Percentiles rank a stretch among this genome's conserved stretches.
Evolutionary conservation across 2,797 vertebrate species (phyloP).

Genomic region (Cuculus canorus): DNA sequence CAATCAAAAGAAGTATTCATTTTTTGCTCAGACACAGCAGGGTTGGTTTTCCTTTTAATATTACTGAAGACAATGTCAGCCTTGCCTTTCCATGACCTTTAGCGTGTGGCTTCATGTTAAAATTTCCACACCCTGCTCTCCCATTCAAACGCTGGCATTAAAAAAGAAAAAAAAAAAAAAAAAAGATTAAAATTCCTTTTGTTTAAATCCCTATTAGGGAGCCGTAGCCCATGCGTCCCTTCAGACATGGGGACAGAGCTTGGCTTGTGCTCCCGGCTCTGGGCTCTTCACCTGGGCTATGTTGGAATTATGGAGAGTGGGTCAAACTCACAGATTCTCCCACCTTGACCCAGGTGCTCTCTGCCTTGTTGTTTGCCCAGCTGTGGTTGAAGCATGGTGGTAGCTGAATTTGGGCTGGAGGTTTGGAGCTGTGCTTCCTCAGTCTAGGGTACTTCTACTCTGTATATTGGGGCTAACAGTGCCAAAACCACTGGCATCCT

Average conservation of each 20-base stretch:
- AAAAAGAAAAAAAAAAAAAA: neutral
- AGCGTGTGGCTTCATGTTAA: neutral
- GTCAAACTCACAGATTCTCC: neutral
- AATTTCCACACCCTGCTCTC: neutral
- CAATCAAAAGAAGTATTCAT: constrained; percentile 33
- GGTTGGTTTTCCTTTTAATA: constrained; percentile 15
- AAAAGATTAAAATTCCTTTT: constrained; percentile 53
- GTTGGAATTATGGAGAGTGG: accelerated
- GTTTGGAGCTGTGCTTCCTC: neutral
- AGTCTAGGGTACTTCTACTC: neutral
- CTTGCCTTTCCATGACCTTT: constrained; percentile 44
- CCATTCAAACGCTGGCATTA: neutral
- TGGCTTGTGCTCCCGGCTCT: neutral
- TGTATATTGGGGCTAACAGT: neutral
- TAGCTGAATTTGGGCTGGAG: neutral
- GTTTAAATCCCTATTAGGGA: constrained; percentile 18
- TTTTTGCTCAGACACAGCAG: constrained; percentile 5
- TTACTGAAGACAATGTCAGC: constrained; percentile 20
- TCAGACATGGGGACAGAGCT: neutral
- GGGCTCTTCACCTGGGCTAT: neutral
- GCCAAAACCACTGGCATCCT: neutral
- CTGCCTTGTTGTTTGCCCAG: neutral
- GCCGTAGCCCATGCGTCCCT: neutral
- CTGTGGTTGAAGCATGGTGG: neutral
- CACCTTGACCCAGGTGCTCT: neutral